Evolutionary conservation across 2,113 vertebrate genomes (phyloP).

Genomic region (Aptenodytes forsteri): DNA sequence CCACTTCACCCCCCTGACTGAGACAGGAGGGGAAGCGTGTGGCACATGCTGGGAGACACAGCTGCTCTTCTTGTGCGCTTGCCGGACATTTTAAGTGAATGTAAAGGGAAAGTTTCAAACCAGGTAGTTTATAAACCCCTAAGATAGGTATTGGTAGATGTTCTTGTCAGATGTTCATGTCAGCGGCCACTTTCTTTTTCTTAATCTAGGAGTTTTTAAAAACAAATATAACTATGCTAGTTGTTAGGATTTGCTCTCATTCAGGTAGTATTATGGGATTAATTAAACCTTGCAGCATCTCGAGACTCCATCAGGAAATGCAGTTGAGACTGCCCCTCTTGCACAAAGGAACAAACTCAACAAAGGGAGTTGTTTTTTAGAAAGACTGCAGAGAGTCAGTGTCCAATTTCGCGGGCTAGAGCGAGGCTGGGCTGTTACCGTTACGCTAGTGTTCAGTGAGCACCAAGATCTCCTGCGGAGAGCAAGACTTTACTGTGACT

Average conservation of each 20-base stretch:
- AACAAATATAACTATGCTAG: not conserved
- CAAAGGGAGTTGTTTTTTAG: not conserved
- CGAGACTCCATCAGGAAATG: not conserved
- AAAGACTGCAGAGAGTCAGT: not conserved
- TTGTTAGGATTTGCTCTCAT: not conserved
- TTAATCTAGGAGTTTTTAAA: not conserved
- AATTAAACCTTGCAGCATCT: not conserved
- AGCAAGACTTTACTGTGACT: not conserved
- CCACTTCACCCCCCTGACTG: fast-evolving
- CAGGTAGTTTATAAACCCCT: not conserved
- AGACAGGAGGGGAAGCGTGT: fast-evolving
- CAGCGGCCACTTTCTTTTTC: not conserved
- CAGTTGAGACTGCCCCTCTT: not conserved
- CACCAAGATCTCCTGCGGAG: not conserved
- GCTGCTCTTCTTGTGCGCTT: fast-evolving
- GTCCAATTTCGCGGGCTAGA: fast-evolving
- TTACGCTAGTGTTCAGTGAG: fast-evolving
- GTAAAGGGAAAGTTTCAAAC: not conserved
- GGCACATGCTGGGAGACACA: fast-evolving
- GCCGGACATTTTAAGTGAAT: fast-evolving
- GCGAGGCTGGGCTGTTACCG: fast-evolving
- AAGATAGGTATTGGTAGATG: no score
- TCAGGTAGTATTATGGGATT: not conserved
- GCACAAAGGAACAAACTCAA: not conserved
- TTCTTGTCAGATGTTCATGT: not conserved